Evolutionary conservation across 35 echinoderm and acorn worm species (phyloP), one percentile per base, ranked within the genome.

Genomic region (Diadema setosum): DNA sequence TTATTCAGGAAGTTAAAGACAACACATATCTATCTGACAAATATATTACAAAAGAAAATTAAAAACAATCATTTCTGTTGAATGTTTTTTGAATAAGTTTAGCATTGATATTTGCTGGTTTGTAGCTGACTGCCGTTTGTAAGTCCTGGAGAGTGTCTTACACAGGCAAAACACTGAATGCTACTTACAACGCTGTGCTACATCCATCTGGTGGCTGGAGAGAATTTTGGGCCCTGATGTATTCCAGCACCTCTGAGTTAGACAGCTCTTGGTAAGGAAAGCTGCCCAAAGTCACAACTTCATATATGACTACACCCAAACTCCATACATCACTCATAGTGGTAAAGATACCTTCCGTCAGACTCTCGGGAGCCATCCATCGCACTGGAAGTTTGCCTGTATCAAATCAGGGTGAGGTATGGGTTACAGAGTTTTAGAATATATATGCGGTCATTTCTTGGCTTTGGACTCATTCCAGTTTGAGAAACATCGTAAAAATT

Each of bases 311-410:
- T 5, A 93, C 80, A 12, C 95, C 95, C 0, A 93, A 63, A 31
- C 87, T 90, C 95, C 91, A 93, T 1, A 93, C 55, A 70, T 97
- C 95, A 80, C 95, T 97, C 87, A 89, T 97, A 35, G 76, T 89
- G 30, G 94, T 97, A 41, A 97, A 97, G 31, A 97, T 33, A 33
- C 94, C 94, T 39, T 97, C 94, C 5, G 67, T 83, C 14, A 97
- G 60, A 65, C 91, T 93, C 87, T 97, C 94, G 26, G 94, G 94
- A 17, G 94, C 94, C 94, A 97, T 97, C 94, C 94, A 97, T 15
- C 94, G 35, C 2, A 97, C 91, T 42, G 94, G 94, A 23, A 97
- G 73, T 45, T 84, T 87, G 36, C 94, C 94, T 97, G 45, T 5
- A 88, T 7, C n/a, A n/a, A n/a, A 52, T 25, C 21, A 78, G 40